A percentile compares a stretch with the other conserved stretches of the same genome.
These are phyloP conservation scores for Coelopa frigida DNA, from an alignment of 1,140 invertebrate species.

Conservation along the genomic window DNA sequence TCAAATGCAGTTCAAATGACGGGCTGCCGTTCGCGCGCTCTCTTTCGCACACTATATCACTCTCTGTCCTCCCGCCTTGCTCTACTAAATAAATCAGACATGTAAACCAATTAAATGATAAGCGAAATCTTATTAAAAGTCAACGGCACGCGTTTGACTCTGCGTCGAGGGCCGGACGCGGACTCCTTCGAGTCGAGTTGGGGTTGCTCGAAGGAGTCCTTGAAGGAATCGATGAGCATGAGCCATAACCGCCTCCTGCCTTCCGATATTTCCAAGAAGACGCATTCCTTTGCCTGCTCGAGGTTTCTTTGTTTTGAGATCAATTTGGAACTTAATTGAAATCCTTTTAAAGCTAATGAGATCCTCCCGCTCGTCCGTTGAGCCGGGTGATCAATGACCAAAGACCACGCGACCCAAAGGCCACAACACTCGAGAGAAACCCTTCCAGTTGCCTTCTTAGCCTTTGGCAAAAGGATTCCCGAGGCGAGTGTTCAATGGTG, in stretches of 20 bases:
- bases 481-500: too few species aligned
- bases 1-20: slow-evolving; percentile 26
- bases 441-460: slow-evolving; percentile 4
- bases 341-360: slow-evolving; percentile 43
- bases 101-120: slow-evolving; percentile 16
- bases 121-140: neutral
- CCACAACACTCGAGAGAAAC: too few species aligned
- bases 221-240: too few species aligned
- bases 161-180: neutral
- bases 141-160: slow-evolving; percentile 7
- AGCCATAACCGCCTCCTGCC: neutral
- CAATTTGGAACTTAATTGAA: slow-evolving; percentile 44
- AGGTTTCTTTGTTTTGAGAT: slow-evolving; percentile 34
- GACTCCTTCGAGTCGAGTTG: too few species aligned
- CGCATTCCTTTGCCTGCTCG: neutral
- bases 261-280: neutral
- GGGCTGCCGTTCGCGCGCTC: slow-evolving; percentile 10
- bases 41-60: neutral
- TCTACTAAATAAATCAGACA: too few species aligned
- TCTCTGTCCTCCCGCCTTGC: too few species aligned
- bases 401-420: neutral
- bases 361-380: neutral
- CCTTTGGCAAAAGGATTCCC: too few species aligned
- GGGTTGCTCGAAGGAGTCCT: too few species aligned
- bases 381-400: neutral